Base-by-base conservation (phyloP, 2,797 vertebrate genomes). In the Serranus cabrilla region DNA sequence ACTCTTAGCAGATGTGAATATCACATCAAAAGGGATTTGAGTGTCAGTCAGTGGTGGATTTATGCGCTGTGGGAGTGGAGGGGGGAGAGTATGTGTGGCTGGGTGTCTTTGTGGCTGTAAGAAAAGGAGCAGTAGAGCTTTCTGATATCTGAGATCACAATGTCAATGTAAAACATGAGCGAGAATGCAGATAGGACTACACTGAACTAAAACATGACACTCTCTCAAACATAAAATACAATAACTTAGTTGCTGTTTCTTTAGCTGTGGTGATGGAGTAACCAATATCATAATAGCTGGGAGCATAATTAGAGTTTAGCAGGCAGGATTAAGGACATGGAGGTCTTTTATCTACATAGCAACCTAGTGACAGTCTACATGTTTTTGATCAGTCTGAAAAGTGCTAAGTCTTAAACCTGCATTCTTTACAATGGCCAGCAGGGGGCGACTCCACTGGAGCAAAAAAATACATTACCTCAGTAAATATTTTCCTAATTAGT, bases 1-100 rank as follows among this genome's bases (percentile, higher is more conserved):
- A 78, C 50, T 78, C 77, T 83, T 67, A 82, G 61, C 74, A 69
- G 78, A 88, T 87, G 67, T 79, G 71, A 79, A 70, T 63, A 80
- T 74, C 59, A 69, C 71, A 78, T 82, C 74, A 87, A 75, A 83
- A 60, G 64, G 71, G 59, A 84, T 87, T 80, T 69, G 55, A 78
- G 78, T 60, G 70, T 66, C 73, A 71, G 86, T 71, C 5, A 0
- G 62, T 51, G 73, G 27, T 71, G 55, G 73, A 74, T 82, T 80
- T 62, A 63, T 55, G 17, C 59, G 6, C 62, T 56, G 75, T 60
- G 43, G 45, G 65, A 49, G 52, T 5, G 7, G 57, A 7, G 10
- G 40, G 17, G 20, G n/a, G 42, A 2, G 39, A 0, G 12, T 1
- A 7, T 71, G 27, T 84, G 76, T 39, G 57, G 64, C 17, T 34